A percentile compares a stretch with the other conserved stretches of the same genome.
phyloP scores from a whole-genome alignment of 2,888 invertebrate genomes.

The Exocentrus adspersus region DNA sequence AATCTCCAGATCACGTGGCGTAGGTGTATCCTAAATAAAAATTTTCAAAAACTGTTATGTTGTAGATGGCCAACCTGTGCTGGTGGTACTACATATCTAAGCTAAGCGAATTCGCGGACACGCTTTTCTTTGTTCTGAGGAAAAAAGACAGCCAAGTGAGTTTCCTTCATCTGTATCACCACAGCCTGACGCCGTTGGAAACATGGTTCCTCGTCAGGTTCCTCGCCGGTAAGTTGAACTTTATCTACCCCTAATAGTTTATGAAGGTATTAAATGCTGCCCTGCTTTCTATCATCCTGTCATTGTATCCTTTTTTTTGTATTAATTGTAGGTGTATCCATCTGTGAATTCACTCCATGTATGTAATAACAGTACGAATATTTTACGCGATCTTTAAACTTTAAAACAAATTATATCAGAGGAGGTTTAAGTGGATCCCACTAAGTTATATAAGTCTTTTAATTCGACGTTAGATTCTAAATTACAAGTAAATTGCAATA shows the following conservation, averaged over 20 bases:
- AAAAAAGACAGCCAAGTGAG: constrained; percentile 88
- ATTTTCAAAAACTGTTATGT: constrained; percentile 25
- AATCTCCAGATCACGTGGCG: constrained; percentile 18
- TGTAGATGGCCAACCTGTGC: constrained; percentile 84
- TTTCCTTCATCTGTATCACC: constrained; percentile 86
- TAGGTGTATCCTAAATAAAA: not conserved
- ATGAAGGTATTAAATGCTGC: too few species aligned
- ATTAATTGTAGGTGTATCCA: too few species aligned
- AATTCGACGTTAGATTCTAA: constrained; percentile 12
- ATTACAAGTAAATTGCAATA: constrained; percentile 30
- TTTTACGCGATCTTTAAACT: too few species aligned
- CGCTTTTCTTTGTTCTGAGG: constrained; percentile 84
- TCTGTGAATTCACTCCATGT: too few species aligned
- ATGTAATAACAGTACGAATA: too few species aligned
- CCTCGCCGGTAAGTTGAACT: constrained; percentile 70
- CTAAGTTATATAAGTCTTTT: constrained; percentile 13
- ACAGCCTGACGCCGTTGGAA: constrained; percentile 80
- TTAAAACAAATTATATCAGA: constrained; percentile 13
- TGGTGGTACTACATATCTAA: constrained; percentile 94
- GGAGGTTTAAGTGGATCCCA: constrained; percentile 16
- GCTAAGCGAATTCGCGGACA: constrained; percentile 88
- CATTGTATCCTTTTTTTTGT: too few species aligned
- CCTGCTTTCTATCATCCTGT: too few species aligned
- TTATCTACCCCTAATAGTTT: too few species aligned
- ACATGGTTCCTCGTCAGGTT: constrained; percentile 84